Evolutionary conservation across 2,797 vertebrate genomes (phyloP).

Genomic region (Dipus sagitta): DNA sequence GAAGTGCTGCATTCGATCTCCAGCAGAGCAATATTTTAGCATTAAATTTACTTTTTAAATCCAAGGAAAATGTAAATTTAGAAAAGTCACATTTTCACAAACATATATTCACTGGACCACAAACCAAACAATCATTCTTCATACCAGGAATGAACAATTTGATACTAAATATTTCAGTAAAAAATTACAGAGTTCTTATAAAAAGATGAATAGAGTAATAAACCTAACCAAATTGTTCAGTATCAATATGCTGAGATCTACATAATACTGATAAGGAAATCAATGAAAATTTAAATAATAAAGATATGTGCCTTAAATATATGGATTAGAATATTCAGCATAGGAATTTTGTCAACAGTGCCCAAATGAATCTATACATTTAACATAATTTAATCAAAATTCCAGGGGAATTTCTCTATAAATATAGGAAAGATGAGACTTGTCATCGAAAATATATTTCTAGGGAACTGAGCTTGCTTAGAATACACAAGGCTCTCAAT

Average conservation of each 20-base stretch:
- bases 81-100: background rate
- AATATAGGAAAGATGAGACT: background rate
- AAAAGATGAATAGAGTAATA: constrained; percentile 5
- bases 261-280: background rate
- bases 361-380: background rate
- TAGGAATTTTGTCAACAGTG: background rate
- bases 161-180: background rate
- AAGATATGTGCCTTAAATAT: background rate
- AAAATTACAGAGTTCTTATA: background rate
- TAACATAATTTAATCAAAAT: background rate
- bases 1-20: background rate
- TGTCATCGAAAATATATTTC: background rate
- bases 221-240: background rate
- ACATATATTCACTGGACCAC: background rate
- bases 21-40: too few relatives aligned
- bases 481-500: background rate
- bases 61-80: background rate
- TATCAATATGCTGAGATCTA: background rate
- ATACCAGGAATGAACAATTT: background rate
- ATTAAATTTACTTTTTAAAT: constrained; percentile 17
- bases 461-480: background rate
- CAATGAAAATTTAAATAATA: constrained; percentile 15
- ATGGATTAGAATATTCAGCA: background rate
- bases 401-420: background rate
- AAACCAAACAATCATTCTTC: background rate